Evolutionary conservation across 2,797 vertebrate species (phyloP).

Genomic region (Scarus forsteni): DNA sequence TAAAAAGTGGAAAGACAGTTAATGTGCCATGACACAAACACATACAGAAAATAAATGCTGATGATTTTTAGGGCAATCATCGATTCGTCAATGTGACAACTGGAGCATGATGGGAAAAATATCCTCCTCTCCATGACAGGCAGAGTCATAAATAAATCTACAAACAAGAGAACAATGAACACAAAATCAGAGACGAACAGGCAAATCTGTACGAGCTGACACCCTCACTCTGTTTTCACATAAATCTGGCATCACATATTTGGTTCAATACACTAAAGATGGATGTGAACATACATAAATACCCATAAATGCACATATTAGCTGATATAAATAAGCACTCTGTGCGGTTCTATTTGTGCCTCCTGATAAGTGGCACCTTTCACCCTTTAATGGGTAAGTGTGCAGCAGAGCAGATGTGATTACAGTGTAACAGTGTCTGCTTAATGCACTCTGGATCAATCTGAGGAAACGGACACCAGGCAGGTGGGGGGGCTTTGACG

Average conservation of each 20-base stretch:
- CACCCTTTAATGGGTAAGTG: slow-evolving; percentile 25
- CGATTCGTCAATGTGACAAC: slow-evolving; percentile 54
- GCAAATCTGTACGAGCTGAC: background rate
- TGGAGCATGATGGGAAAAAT: slow-evolving; percentile 48
- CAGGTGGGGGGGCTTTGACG: slow-evolving; percentile 13
- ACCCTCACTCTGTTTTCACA: background rate
- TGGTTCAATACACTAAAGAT: background rate
- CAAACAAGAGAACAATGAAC: background rate
- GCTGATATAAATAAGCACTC: background rate
- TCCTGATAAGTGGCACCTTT: slow-evolving; percentile 8
- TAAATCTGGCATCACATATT: background rate
- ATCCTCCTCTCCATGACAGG: background rate
- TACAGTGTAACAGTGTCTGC: slow-evolving; percentile 37
- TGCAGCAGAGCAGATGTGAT: slow-evolving; percentile 23
- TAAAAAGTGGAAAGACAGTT: slow-evolving; percentile 28
- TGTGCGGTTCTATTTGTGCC: background rate
- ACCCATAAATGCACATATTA: too few species aligned
- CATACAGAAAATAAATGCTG: slow-evolving; percentile 55
- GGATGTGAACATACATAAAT: background rate
- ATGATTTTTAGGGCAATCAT: slow-evolving; percentile 47
- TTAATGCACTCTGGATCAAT: slow-evolving; percentile 58
- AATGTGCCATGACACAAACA: slow-evolving; percentile 47
- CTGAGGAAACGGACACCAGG: slow-evolving; percentile 21
- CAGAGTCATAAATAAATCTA: background rate
- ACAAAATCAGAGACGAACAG: background rate